These are phyloP conservation scores for Neria commutata DNA, from an alignment of 2,888 invertebrate genomes.

Conservation along the genomic window DNA sequence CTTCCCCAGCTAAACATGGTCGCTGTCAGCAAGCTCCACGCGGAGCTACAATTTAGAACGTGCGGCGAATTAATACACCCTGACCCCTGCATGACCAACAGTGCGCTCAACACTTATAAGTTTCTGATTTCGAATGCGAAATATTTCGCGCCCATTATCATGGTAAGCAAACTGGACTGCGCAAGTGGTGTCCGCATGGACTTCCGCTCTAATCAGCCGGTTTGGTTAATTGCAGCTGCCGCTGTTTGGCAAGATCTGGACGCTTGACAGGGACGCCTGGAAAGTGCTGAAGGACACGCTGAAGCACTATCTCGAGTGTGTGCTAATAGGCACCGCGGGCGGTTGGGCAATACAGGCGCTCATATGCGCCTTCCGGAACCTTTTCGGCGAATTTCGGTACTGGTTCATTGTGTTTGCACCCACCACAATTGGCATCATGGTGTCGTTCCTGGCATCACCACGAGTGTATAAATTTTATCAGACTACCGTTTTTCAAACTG, in stretches of 20 bases:
- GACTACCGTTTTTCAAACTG: constrained; percentile 45
- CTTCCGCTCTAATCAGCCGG: too few relatives aligned
- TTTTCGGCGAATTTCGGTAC: not conserved
- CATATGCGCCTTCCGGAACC: constrained; percentile 44
- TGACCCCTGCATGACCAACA: constrained; percentile 34
- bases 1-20: too few relatives aligned
- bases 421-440: constrained; percentile 30
- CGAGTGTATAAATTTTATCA: constrained; percentile 40
- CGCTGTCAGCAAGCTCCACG: constrained; percentile 30
- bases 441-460: constrained; percentile 23
- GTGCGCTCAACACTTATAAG: constrained; percentile 25
- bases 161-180: constrained; percentile 31
- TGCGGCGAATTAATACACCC: constrained; percentile 45
- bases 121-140: constrained; percentile 38
- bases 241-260: constrained; percentile 32
- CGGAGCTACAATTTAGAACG: too few relatives aligned
- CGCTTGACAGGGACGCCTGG: constrained; percentile 22
- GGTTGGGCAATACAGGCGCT: constrained; percentile 29
- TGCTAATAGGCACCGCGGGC: constrained; percentile 31
- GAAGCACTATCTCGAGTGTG: constrained; percentile 35
- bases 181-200: not conserved
- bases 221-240: constrained; percentile 40
- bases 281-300: constrained; percentile 32
- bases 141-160: constrained; percentile 42
- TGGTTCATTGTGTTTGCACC: not conserved